A percentile compares a stretch with the other conserved stretches of the same genome.
These are phyloP conservation scores for Macrophya alboannulata DNA, from an alignment of 2,888 invertebrate genomes.

Conservation along the genomic window DNA sequence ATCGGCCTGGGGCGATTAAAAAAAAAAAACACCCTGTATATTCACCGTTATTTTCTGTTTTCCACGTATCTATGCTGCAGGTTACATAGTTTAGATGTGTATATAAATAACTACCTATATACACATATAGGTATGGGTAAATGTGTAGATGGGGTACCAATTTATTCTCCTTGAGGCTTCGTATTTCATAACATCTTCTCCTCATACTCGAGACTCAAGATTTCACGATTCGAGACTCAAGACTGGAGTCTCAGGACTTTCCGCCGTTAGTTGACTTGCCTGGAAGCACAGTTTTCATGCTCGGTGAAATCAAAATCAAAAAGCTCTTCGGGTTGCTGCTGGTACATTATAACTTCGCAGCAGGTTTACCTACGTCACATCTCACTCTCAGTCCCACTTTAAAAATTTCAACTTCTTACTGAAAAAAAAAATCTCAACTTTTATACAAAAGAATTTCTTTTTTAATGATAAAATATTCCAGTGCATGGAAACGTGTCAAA, in stretches of 20 bases:
- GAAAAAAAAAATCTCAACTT: too few relatives aligned
- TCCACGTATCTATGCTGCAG: not conserved
- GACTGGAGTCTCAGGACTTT: not conserved
- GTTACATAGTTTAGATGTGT: not conserved
- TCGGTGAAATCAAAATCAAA: conserved; percentile 36
- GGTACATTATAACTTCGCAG: not conserved
- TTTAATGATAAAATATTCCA: too few relatives aligned
- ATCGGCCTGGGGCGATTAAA: too few relatives aligned
- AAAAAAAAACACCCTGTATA: too few relatives aligned
- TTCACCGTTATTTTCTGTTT: conserved; percentile 4
- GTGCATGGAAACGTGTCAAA: too few relatives aligned
- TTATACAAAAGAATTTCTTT: too few relatives aligned
- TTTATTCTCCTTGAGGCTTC: conserved; percentile 43
- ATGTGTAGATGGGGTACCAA: not conserved
- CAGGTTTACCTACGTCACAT: not conserved
- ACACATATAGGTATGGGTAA: not conserved
- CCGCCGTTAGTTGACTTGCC: not conserved
- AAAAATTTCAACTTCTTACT: too few relatives aligned
- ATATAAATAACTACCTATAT: not conserved
- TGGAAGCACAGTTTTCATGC: conserved; percentile 30
- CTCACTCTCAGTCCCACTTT: too few relatives aligned
- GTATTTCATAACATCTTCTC: conserved; percentile 36
- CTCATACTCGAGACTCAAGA: not conserved
- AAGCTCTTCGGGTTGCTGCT: not conserved
- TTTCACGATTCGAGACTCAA: not conserved